Conservation (phyloP, 2,888 invertebrate species). For the Eupeodes latifasciatus region DNA sequence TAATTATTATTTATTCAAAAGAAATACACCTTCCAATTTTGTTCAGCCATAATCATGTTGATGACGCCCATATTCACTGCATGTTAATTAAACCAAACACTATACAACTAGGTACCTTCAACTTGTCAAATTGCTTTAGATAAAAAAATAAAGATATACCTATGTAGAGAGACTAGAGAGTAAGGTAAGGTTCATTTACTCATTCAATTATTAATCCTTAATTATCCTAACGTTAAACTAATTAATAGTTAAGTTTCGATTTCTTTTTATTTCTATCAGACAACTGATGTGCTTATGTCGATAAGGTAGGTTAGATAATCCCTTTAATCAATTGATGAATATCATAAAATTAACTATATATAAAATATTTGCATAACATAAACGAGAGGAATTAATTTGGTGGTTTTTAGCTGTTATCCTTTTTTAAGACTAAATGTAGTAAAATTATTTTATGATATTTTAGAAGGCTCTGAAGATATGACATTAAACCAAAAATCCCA, state of each 20-base stretch:
- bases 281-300: not conserved
- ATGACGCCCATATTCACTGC: not conserved
- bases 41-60: too few species aligned
- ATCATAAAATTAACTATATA: not conserved
- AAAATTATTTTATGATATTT: not conserved
- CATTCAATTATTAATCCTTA: slow-evolving; percentile 9
- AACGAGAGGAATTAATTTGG: not conserved
- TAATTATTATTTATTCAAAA: too few species aligned
- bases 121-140: not conserved
- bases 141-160: not conserved
- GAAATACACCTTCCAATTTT: too few species aligned
- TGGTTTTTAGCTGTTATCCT: not conserved
- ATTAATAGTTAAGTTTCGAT: not conserved
- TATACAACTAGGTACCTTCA: too few species aligned
- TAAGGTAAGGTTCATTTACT: not conserved
- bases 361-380: not conserved
- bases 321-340: not conserved
- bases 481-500: slow-evolving; percentile 12
- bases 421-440: not conserved
- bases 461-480: not conserved
- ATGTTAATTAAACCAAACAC: not conserved
- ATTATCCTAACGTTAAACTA: not conserved
- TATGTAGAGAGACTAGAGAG: too few species aligned
- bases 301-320: not conserved
- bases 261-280: not conserved